Evolutionary conservation across 2,113 vertebrate species (phyloP), one percentile per base, ranked within the genome.

Genomic region (Rallus limicola): DNA sequence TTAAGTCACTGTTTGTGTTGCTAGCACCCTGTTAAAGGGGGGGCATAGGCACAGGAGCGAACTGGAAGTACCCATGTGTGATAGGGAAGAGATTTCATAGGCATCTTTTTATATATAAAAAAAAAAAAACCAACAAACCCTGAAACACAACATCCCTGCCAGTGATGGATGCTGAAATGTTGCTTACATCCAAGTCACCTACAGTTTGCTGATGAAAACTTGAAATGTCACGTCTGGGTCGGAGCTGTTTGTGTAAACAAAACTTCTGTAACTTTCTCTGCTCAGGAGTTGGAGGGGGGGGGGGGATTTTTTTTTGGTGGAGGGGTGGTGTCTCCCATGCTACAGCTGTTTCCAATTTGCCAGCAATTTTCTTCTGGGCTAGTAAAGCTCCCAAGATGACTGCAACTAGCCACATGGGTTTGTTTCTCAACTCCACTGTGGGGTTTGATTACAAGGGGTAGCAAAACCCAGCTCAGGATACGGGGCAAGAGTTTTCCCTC

Each of bases 341-440:
- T 81, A 18, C 97, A 98, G 95, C 93, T 98, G 97, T 82, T 97
- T 97, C 90, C 96, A 97, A 97, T 98, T 97, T 98, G 89, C 89
- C 96, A 96, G 96, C 95, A 98, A 97, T 98, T 98, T 98, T 98
- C 98, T 98, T 96, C 58, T 93, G 96, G 97, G 96, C 97, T 95
- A 97, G 97, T 97, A 97, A 98, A 97, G 95, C 94, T 96, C 95
- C 90, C 88, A 81, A 92, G 90, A 94, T 92, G 96, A 96, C 95
- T 95, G 95, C 86, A 90, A 96, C 23, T 96, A 64, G 95, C 96
- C 97, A 92, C 96, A 96, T 86, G 97, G 95, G 95, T 85, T 96
- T 96, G 95, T 85, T 96, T 96, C 76, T 91, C 42, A 18, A 9
- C 63, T 90, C 26, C 7, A 3, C 72, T 15, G 4, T 5, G 65